Base-by-base conservation (phyloP, 2,797 vertebrate genomes). In the Mareca strepera region DNA sequence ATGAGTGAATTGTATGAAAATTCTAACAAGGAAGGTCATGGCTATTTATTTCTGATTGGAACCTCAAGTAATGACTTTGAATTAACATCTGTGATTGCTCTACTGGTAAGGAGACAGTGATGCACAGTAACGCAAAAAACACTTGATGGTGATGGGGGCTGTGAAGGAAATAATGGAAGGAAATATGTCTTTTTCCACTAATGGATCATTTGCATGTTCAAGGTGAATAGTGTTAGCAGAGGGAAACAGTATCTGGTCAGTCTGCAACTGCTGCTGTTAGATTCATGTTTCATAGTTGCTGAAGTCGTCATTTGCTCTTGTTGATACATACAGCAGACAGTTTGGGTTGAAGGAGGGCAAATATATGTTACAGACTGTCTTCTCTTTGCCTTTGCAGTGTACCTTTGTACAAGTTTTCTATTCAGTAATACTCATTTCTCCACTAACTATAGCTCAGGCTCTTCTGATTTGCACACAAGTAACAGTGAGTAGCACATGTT, bases 21-120 rank as follows among this genome's bases (percentile, higher is more conserved):
- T 35, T 76, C 81, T 72, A 89, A 50, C 58, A n/a, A 86, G 75
- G 75, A 91, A 96, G 86, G 89, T 83, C 76, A 55, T 70, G 81
- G 78, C 73, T 93, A 39, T 87, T 92, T 93, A 70, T 90, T 88
- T 92, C 72, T 93, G 75, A 58, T 7, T 93, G 55, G 55, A 67
- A 48, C 55, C 69, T 86, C 83, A 70, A 60, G 82, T 93, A 92
- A 85, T 89, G 90, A 87, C 91, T 93, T 90, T 66, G 85, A 89
- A 86, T 95, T 95, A 95, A 85, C 67, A 79, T 92, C 67, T 50
- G 53, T 89, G 87, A 94, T 93, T 92, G 78, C 85, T 82, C 28
- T 73, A 69, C 72, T 1, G 3, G 44, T 81, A 72, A 72, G 85
- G 91, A 81, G 87, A 69, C 35, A 22, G 22, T 91, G 78, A 89